Percentiles rank a stretch among this genome's conserved stretches.
These are phyloP conservation scores for Dicyrtoma fusca DNA, from an alignment of 2,888 invertebrate species.

Conservation along the genomic window DNA sequence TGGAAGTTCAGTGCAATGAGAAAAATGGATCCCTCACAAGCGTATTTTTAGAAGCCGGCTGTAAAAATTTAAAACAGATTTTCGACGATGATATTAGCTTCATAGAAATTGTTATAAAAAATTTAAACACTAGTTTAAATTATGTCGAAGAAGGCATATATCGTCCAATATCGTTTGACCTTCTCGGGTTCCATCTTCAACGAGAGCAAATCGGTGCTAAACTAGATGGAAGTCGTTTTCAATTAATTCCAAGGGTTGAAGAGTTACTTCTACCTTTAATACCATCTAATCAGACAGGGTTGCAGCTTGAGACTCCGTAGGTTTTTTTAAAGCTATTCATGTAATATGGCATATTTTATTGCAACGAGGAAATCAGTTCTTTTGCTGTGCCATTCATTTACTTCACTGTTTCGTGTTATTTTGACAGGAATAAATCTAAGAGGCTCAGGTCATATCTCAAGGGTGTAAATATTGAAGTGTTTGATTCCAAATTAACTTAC, in stretches of 20 bases:
- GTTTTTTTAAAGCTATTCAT: not conserved
- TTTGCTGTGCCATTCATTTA: not conserved
- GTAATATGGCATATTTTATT: too few relatives aligned
- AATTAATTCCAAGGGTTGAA: slow-evolving; percentile 53
- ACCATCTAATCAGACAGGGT: not conserved
- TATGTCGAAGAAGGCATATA: slow-evolving; percentile 49
- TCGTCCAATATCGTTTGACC: slow-evolving; percentile 48
- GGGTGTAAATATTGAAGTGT: slow-evolving; percentile 54
- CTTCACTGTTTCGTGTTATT: too few relatives aligned
- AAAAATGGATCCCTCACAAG: slow-evolving; percentile 51
- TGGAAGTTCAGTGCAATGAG: slow-evolving; percentile 53
- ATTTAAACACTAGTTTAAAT: slow-evolving; percentile 48
- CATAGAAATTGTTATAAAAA: slow-evolving; percentile 52
- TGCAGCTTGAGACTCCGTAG: not conserved
- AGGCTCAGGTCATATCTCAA: slow-evolving; percentile 38
- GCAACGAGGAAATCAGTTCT: not conserved
- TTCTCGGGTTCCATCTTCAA: slow-evolving; percentile 52
- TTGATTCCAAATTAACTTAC: slow-evolving; percentile 53
- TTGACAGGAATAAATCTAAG: not conserved
- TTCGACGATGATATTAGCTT: slow-evolving; percentile 50
- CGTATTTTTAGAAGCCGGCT: slow-evolving; percentile 50
- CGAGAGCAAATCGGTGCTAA: slow-evolving; percentile 53
- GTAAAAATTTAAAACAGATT: slow-evolving; percentile 48
- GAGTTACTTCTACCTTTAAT: slow-evolving; percentile 24
- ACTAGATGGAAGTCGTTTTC: slow-evolving; percentile 52